A percentile compares a stretch with the other conserved stretches of the same genome.
Evolutionary conservation across 2,113 vertebrate genomes (phyloP).

Genomic region (Opisthocomus hoazin): DNA sequence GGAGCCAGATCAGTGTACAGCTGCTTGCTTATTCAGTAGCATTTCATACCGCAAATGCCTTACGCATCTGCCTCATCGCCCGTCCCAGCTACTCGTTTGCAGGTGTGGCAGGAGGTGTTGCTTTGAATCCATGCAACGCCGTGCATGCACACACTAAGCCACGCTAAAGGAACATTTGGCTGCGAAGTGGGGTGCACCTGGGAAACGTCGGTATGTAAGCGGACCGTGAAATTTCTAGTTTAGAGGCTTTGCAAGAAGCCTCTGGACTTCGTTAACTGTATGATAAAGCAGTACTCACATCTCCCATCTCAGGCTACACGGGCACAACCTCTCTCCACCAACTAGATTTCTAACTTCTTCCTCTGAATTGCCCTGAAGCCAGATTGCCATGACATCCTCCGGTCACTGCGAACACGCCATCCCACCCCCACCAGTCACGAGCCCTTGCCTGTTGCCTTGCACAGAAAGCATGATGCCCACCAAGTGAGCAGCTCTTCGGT

Average conservation of each 20-base stretch:
- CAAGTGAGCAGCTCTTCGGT: background rate
- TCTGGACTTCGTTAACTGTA: background rate
- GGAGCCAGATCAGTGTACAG: background rate
- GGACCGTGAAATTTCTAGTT: background rate
- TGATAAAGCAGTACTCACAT: background rate
- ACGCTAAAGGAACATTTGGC: background rate
- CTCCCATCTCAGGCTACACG: background rate
- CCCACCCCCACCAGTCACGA: background rate
- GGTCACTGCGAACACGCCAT: background rate
- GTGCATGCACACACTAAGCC: background rate
- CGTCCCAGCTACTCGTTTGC: background rate
- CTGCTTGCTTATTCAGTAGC: constrained; percentile 45
- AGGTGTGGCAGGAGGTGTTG: background rate
- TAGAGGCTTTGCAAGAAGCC: background rate
- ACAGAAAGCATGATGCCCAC: background rate
- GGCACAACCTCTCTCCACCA: background rate
- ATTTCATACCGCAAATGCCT: constrained; percentile 11
- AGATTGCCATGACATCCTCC: background rate
- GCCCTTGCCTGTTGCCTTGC: background rate
- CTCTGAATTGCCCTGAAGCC: background rate
- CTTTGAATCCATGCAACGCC: background rate
- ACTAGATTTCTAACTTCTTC: background rate
- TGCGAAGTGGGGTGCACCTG: background rate
- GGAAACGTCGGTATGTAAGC: background rate
- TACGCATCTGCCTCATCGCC: background rate